phyloP scores from a whole-genome alignment of 2,113 vertebrate genomes.

The Cisticola juncidis region DNA sequence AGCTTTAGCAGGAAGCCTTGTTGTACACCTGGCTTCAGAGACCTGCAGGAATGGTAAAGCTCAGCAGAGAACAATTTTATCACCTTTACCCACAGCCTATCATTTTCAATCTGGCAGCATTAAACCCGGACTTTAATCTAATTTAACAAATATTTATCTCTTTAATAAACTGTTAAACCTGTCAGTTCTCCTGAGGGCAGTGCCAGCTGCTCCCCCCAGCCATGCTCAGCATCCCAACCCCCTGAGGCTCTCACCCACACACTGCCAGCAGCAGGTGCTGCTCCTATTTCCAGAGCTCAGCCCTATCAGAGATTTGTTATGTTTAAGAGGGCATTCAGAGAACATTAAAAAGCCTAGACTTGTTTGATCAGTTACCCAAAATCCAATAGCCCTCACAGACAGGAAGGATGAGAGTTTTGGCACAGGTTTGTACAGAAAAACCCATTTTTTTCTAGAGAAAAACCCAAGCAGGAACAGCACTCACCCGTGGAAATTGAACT shows the following conservation, averaged over 20 bases:
- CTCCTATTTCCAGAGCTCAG: not conserved
- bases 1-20: not conserved
- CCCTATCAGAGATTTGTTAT: not conserved
- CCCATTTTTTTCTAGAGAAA: not conserved
- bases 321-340: not conserved
- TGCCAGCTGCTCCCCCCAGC: not conserved
- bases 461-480: not conserved
- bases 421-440: not conserved
- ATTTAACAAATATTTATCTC: not conserved
- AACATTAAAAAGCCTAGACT: not conserved
- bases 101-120: fast-evolving
- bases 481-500: not conserved
- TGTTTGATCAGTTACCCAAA: not conserved
- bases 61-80: not conserved
- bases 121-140: not conserved
- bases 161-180: not conserved
- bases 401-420: not conserved
- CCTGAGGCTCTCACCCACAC: fast-evolving
- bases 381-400: not conserved
- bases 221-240: not conserved
- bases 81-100: not conserved
- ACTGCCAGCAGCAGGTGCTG: fast-evolving
- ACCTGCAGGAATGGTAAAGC: not conserved
- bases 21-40: not conserved
- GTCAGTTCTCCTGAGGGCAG: not conserved